These are phyloP conservation scores for Agapostemon virescens DNA, from an alignment of 2,888 invertebrate species.

Conservation along the genomic window DNA sequence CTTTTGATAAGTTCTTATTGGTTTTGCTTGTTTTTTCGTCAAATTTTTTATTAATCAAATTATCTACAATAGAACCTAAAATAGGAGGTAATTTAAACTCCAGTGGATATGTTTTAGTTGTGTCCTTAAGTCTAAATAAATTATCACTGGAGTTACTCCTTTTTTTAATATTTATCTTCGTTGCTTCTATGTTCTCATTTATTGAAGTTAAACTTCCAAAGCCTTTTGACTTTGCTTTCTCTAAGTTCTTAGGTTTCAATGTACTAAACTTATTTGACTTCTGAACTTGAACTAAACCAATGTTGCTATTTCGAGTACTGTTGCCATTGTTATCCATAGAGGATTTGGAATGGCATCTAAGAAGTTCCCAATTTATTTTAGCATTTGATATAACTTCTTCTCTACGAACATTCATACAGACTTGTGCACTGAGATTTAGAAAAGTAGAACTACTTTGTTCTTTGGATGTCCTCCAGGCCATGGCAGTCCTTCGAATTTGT, in stretches of 20 bases:
- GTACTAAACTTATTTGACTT: conserved; percentile 70
- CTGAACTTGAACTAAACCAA: conserved; percentile 68
- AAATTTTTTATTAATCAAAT: conserved; percentile 78
- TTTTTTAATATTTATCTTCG: conserved; percentile 73
- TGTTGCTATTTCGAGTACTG: conserved; percentile 66
- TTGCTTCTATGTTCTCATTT: conserved; percentile 73
- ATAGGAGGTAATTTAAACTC: conserved; percentile 86
- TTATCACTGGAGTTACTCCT: conserved; percentile 75
- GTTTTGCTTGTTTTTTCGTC: conserved; percentile 59
- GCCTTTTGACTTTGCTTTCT: conserved; percentile 70
- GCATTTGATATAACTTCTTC: conserved; percentile 93
- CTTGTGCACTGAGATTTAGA: conserved; percentile 84
- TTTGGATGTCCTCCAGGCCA: conserved; percentile 90
- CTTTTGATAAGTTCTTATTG: conserved; percentile 23
- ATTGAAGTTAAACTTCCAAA: conserved; percentile 76
- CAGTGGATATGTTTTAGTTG: conserved; percentile 69
- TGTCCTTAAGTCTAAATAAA: conserved; percentile 67
- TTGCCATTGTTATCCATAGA: conserved; percentile 76
- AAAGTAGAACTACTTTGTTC: conserved; percentile 87
- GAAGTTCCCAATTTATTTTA: conserved; percentile 92
- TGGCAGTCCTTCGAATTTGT: conserved; percentile 88
- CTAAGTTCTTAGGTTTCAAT: conserved; percentile 68
- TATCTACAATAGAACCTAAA: conserved; percentile 86
- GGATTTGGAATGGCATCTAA: conserved; percentile 86
- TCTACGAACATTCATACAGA: conserved; percentile 84